A percentile compares a stretch with the other conserved stretches of the same genome.
Evolutionary conservation across 2,888 invertebrate genomes (phyloP).

Genomic region (Pachliopta kotzebuea): DNA sequence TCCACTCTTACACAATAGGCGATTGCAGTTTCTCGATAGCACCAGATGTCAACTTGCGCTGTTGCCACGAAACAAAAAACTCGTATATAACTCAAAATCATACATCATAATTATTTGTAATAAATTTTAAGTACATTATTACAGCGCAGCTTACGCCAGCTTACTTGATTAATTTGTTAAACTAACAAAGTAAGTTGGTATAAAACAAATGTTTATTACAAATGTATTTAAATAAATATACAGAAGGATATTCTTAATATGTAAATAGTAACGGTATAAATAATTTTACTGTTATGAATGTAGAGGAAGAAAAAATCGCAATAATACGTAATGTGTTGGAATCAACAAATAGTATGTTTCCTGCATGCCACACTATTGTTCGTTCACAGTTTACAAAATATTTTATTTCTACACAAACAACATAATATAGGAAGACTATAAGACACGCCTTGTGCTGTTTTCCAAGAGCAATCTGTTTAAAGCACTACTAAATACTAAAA

Average conservation of each 20-base stretch:
- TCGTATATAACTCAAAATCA: conserved; percentile 17
- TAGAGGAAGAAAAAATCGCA: conserved; percentile 11
- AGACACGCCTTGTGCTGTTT: conserved; percentile 35
- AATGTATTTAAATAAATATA: too few relatives aligned
- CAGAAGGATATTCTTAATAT: too few relatives aligned
- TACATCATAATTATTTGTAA: conserved; percentile 9
- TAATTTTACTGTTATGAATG: conserved; percentile 6
- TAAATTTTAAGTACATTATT: background rate
- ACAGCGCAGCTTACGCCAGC: background rate
- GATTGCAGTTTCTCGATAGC: conserved; percentile 48
- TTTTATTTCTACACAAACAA: conserved; percentile 34
- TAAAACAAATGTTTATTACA: too few relatives aligned
- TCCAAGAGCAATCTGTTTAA: conserved; percentile 35
- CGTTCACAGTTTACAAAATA: conserved; percentile 25
- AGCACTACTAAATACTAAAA: conserved; percentile 58
- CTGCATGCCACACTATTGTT: conserved; percentile 25
- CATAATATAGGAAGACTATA: conserved; percentile 40
- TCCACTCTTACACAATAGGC: conserved; percentile 66
- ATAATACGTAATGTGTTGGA: conserved; percentile 17
- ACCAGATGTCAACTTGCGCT: conserved; percentile 36
- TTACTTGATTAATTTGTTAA: background rate
- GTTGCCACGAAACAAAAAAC: conserved; percentile 35
- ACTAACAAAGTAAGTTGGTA: background rate
- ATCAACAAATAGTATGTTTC: conserved; percentile 24
- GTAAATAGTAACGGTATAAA: conserved; percentile 4